Percentiles rank a stretch among this genome's conserved stretches.
phyloP scores from a whole-genome alignment of 2,113 vertebrate species.

The Chamaetylas fuelleborni region DNA sequence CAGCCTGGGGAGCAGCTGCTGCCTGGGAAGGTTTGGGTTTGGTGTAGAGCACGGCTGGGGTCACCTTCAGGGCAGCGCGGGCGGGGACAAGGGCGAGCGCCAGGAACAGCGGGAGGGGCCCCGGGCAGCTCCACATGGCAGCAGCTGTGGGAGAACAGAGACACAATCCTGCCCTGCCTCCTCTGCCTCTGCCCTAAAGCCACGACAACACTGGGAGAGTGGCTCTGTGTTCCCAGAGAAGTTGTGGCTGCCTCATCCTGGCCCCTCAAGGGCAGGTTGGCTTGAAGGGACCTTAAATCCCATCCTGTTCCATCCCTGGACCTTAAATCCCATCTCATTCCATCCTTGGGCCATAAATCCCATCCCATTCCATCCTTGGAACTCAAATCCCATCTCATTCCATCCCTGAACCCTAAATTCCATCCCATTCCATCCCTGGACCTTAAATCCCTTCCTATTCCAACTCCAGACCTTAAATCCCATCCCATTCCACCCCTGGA shows the following conservation, averaged over 20 bases:
- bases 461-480: too few relatives aligned
- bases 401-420: too few relatives aligned
- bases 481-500: too few relatives aligned
- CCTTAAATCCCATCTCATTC: not conserved
- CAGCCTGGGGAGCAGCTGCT: not conserved
- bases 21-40: conserved; percentile 77
- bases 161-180: accelerated
- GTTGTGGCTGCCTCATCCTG: not conserved
- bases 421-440: too few relatives aligned
- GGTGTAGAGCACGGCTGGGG: conserved; percentile 81
- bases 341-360: not conserved
- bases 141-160: conserved; percentile 65
- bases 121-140: conserved; percentile 75
- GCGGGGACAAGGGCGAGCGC: conserved; percentile 22
- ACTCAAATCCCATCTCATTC: not conserved
- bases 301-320: not conserved
- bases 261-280: not conserved
- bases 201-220: accelerated
- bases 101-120: conserved; percentile 53
- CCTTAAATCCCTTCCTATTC: too few relatives aligned
- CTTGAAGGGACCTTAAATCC: too few relatives aligned
- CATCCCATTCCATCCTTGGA: too few relatives aligned
- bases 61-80: conserved; percentile 75
- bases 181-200: accelerated
- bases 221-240: not conserved